Percentiles rank a stretch among this genome's conserved stretches.
These are phyloP conservation scores for Chelon auratus DNA, from an alignment of 2,797 vertebrate genomes.

Conservation along the genomic window DNA sequence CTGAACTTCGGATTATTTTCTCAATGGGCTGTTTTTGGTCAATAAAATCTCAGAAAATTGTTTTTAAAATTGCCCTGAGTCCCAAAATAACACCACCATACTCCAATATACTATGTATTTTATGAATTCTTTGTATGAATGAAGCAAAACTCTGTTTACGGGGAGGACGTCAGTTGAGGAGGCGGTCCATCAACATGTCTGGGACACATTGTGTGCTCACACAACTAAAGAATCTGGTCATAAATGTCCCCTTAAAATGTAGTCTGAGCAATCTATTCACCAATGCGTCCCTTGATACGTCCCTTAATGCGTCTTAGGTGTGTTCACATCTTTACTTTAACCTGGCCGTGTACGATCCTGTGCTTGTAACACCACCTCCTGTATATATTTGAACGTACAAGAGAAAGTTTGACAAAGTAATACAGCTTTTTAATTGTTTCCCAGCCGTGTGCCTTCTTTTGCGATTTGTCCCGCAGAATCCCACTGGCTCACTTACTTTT, in stretches of 20 bases:
- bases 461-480: constrained; percentile 20
- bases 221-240: too few species aligned
- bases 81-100: not conserved
- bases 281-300: too few species aligned
- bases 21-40: not conserved
- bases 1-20: not conserved
- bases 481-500: constrained; percentile 56
- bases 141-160: too few species aligned
- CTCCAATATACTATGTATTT: constrained; percentile 18
- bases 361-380: not conserved
- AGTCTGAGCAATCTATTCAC: too few species aligned
- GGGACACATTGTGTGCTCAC: too few species aligned
- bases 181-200: too few species aligned
- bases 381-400: not conserved
- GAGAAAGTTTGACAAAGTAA: constrained; percentile 17
- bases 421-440: constrained; percentile 14
- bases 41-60: constrained; percentile 14
- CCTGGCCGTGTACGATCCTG: not conserved
- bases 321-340: too few species aligned
- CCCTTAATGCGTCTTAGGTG: too few species aligned
- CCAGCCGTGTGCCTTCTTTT: constrained; percentile 16
- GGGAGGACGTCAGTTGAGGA: too few species aligned
- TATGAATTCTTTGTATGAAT: not conserved
- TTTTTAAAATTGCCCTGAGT: not conserved
- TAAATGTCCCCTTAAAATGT: too few species aligned